A percentile compares a stretch with the other conserved stretches of the same genome.
phyloP scores from a whole-genome alignment of 2,888 invertebrate species.

The Bembecia ichneumoniformis region DNA sequence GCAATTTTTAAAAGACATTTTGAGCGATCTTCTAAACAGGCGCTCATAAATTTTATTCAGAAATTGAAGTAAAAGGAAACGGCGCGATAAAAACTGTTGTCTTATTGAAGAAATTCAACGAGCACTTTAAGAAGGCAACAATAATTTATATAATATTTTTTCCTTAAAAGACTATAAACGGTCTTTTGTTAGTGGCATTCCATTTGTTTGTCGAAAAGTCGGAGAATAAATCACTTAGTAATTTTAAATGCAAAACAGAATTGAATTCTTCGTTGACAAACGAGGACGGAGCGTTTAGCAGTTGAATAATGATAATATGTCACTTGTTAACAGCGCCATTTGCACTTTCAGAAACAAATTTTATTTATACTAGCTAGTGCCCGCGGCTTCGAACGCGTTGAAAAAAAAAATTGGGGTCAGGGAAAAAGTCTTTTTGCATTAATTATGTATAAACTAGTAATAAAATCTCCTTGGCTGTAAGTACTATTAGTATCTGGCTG shows the following conservation, averaged over 20 bases:
- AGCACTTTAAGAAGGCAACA: not conserved
- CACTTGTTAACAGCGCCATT: not conserved
- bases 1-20: not conserved
- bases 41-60: not conserved
- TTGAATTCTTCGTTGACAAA: conserved; percentile 4
- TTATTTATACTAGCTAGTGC: too few species aligned
- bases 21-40: not conserved
- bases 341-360: not conserved
- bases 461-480: too few species aligned
- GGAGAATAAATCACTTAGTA: conserved; percentile 14
- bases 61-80: not conserved
- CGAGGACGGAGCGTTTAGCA: not conserved
- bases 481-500: too few species aligned
- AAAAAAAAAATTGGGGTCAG: too few species aligned
- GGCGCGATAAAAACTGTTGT: not conserved
- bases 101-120: not conserved
- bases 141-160: not conserved
- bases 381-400: too few species aligned
- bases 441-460: too few species aligned
- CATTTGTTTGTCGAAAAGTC: conserved; percentile 1
- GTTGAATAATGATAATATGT: not conserved
- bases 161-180: not conserved
- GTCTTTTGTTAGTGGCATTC: not conserved
- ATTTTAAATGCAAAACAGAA: conserved; percentile 10
- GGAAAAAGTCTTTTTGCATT: too few species aligned